A percentile compares a stretch with the other conserved stretches of the same genome.
These are phyloP conservation scores for Arnoldichthys spilopterus DNA, from an alignment of 2,797 vertebrate genomes.

Conservation along the genomic window DNA sequence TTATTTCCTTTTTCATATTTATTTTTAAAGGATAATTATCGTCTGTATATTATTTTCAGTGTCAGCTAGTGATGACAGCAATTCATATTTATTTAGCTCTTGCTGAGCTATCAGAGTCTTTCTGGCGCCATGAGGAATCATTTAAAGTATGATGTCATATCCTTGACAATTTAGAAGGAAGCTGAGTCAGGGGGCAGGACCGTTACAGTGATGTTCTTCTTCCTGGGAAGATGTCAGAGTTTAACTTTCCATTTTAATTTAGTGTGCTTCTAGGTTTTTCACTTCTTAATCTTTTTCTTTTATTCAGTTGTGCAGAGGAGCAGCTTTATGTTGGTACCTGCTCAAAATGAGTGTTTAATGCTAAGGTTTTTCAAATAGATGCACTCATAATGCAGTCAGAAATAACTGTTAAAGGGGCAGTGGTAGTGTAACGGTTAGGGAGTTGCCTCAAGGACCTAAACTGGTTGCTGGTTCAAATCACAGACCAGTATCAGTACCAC, in stretches of 20 bases:
- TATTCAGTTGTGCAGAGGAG: not conserved
- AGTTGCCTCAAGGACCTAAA: too few species aligned
- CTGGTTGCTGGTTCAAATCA: too few species aligned
- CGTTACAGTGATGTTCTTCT: conserved; percentile 11
- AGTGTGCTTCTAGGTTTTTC: not conserved
- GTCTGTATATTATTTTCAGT: not conserved
- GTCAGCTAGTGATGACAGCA: not conserved
- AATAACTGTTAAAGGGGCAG: too few species aligned
- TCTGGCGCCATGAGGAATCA: conserved; percentile 67
- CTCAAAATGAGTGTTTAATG: too few species aligned
- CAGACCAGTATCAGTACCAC: too few species aligned
- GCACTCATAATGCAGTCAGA: too few species aligned
- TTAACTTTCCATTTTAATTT: conserved; percentile 3
- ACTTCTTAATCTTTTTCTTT: not conserved
- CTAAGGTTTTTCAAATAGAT: too few species aligned
- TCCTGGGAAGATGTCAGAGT: not conserved
- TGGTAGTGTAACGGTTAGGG: too few species aligned
- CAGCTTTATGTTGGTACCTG: too few species aligned
- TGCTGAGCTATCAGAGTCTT: conserved; percentile 51
- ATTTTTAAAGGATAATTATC: not conserved
- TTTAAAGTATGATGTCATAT: conserved; percentile 68
- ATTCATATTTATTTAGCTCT: not conserved
- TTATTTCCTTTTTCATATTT: not conserved
- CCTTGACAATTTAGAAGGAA: conserved; percentile 65
- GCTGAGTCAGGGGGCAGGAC: conserved; percentile 62